Evolutionary conservation across 2,113 vertebrate genomes (phyloP), one percentile per base, ranked within the genome.

Genomic region (Phalacrocorax pelagicus): DNA sequence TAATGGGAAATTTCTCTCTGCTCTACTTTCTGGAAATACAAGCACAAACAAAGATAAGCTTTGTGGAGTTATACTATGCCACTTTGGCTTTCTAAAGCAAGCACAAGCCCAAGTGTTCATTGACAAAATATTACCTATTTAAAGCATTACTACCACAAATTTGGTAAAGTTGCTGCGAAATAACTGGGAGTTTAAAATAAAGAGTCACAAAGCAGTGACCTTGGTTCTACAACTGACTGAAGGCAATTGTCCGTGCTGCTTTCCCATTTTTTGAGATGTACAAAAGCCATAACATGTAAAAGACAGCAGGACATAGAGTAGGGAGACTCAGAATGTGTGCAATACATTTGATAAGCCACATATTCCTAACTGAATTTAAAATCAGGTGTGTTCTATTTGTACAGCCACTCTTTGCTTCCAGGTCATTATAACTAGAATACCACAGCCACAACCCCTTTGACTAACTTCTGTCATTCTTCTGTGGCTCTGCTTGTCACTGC

Each of bases 301-400:
- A 73, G n/a, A 46, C 38, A 93, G 49, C 34, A 69, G 11, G 36
- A 58, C 12, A 21, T 18, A n/a, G 0, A 54, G n/a, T 0, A 73
- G 36, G 22, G 58, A 91, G 13, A 20, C 51, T 54, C 18, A 7
- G 9, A 38, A n/a, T 1, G 1, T 12, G 17, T 4, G 12, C 0
- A 2, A 46, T 3, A 38, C 15, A 18, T 7, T 59, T 1, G 0
- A 9, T 51, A n/a, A 55, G 20, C 10, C n/a, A 47, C 57, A 11
- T 27, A 52, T 27, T 47, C 67, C 77, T 44, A 63, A 46, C 2
- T 10, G 54, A 67, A 87, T 27, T 55, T 30, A 24, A 54, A 19
- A 44, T 47, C 26, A 63, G 55, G 29, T 24, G 52, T 47, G n/a
- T 55, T 81, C 80, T 54, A 19, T 32, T 32, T 24, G 16, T 20